Percentiles rank a stretch among this genome's conserved stretches.
These are phyloP conservation scores for Sturnira hondurensis DNA, from an alignment of 2,113 vertebrate species.

Conservation along the genomic window DNA sequence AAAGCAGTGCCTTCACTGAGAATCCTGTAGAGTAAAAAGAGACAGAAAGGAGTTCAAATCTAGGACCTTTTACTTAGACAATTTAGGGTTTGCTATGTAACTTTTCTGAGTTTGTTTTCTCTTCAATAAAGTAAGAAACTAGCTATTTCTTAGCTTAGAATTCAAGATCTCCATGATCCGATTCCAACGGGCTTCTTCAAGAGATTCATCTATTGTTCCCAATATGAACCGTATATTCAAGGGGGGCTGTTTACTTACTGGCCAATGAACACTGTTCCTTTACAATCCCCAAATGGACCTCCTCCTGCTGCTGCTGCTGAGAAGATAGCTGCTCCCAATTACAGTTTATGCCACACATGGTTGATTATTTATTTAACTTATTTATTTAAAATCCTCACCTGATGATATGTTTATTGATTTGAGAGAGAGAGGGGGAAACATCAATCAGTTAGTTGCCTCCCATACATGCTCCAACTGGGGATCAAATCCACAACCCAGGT, in stretches of 20 bases:
- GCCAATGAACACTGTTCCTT: not conserved
- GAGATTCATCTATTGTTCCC: not conserved
- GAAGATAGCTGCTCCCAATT: not conserved
- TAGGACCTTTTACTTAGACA: not conserved
- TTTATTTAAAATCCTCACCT: too few species aligned
- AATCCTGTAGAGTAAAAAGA: not conserved
- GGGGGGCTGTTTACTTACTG: not conserved
- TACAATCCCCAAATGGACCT: not conserved
- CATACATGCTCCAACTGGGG: too few species aligned
- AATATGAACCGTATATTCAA: not conserved
- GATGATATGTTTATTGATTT: too few species aligned
- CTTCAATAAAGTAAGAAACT: constrained; percentile 1
- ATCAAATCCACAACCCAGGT: too few species aligned
- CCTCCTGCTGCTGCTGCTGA: not conserved
- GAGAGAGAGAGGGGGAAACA: too few species aligned
- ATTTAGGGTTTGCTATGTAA: not conserved
- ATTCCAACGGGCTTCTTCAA: not conserved
- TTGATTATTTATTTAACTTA: too few species aligned
- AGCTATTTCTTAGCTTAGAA: not conserved
- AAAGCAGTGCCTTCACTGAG: not conserved
- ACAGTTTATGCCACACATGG: not conserved
- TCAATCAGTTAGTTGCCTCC: too few species aligned
- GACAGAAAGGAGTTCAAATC: not conserved
- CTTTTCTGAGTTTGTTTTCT: not conserved
- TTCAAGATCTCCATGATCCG: not conserved